These are phyloP conservation scores for Gryllus bimaculatus DNA, from an alignment of 1,140 invertebrate species.

Conservation along the genomic window DNA sequence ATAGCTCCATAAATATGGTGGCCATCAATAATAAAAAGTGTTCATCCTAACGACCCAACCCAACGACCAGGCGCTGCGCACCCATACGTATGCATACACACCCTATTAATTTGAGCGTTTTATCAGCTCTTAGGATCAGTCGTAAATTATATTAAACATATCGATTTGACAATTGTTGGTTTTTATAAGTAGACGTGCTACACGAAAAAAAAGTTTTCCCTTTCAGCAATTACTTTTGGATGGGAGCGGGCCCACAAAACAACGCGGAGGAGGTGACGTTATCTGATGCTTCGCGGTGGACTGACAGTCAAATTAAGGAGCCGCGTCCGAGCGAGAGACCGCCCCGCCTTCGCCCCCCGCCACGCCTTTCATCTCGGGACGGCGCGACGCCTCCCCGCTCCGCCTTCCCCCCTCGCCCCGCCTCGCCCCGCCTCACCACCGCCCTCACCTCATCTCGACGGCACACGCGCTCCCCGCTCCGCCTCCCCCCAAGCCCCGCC, in stretches of 20 bases:
- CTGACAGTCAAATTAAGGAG: constrained; percentile 1
- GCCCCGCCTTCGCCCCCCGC: too few relatives aligned
- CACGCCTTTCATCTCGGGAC: too few relatives aligned
- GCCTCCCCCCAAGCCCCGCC: too few relatives aligned
- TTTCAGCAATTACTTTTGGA: background rate
- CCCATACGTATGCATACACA: background rate
- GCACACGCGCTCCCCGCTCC: too few relatives aligned
- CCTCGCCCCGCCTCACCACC: too few relatives aligned
- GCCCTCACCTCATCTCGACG: too few relatives aligned
- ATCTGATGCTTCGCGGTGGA: background rate
- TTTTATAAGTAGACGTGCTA: constrained; percentile 1
- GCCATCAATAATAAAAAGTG: constrained; percentile 5
- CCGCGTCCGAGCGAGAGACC: background rate
- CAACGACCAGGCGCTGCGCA: background rate
- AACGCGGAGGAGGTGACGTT: background rate
- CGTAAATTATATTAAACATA: constrained; percentile 6
- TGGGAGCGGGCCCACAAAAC: background rate
- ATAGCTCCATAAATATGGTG: constrained; percentile 4
- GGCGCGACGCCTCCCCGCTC: too few relatives aligned
- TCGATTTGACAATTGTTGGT: constrained; percentile 4
- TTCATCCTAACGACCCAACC: background rate
- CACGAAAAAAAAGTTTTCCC: background rate
- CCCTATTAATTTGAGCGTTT: background rate
- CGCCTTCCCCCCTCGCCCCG: too few relatives aligned
- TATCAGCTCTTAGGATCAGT: background rate